Base-by-base conservation (phyloP, 2,113 vertebrate species). In the Macheiramphus alcinus region DNA sequence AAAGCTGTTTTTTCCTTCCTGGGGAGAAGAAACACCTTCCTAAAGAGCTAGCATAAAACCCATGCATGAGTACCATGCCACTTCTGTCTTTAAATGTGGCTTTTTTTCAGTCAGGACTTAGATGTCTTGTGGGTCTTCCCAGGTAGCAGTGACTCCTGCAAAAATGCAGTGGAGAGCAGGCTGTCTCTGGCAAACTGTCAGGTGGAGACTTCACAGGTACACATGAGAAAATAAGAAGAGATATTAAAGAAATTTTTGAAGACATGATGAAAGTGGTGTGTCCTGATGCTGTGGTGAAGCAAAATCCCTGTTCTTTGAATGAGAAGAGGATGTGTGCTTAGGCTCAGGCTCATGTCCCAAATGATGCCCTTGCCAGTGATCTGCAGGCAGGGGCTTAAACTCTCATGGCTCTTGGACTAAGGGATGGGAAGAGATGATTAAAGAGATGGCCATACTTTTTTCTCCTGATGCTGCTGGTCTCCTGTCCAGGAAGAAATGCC, bases 251-350 rank as follows among this genome's bases (percentile, higher is more conserved):
- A 48, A 48, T 18, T 73, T 79, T 65, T 76, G 13, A 86, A 70
- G 6, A 19, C 6, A 6, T 7, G 29, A 32, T 52, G 29, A 42
- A 71, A 72, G 9, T 0, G 0, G 3, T 31, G 14, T 23, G 6
- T 83, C 19, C 52, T 83, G 50, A 80, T 52, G 31, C 21, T 55
- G 9, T 19, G 6, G 47, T 52, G 31, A 84, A 71, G 18, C 0
- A 31, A 84, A 93, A 88, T 32, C 55, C 8, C 34, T 22, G 3
- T 38, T 74, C 53, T 82, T 71, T 0, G 5, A 7, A 15, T 11
- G 19, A 40, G 72, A 84, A 80, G 22, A 50, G 2, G 6, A 31
- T 6, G 4, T 5, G 3, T 31, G 29, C 38, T 62, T 0, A 1
- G 21, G 23, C 7, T 72, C 27, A 72, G 25, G 20, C 34, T 91